Conservation (phyloP, 1,140 invertebrate species). For the Drosophila elegans region DNA sequence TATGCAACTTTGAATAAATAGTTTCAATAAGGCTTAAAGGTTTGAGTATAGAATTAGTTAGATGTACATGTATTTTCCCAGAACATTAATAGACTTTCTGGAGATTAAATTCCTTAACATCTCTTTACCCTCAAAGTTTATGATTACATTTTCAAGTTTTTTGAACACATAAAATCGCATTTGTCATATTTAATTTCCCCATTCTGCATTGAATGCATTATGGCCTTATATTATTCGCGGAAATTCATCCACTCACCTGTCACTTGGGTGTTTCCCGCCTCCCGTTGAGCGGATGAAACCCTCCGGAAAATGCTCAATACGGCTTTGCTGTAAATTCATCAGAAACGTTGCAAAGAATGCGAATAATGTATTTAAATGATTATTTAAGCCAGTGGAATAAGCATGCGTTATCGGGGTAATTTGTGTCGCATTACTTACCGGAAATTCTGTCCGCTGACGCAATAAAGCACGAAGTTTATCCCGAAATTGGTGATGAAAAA, state of each 20-base stretch:
- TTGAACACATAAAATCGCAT: slow-evolving; percentile 21
- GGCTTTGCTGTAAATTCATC: slow-evolving; percentile 62
- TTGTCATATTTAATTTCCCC: slow-evolving; percentile 6
- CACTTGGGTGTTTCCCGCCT: slow-evolving; percentile 84
- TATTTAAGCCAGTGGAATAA: slow-evolving; percentile 28
- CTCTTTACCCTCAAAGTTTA: neutral
- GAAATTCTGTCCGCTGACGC: slow-evolving; percentile 92
- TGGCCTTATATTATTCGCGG: slow-evolving; percentile 2
- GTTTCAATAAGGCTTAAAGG: neutral
- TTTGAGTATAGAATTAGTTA: neutral
- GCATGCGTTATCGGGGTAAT: slow-evolving; percentile 27
- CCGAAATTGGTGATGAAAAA: slow-evolving; percentile 94
- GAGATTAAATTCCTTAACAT: slow-evolving; percentile 4
- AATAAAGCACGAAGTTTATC: slow-evolving; percentile 95
- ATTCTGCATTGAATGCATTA: neutral
- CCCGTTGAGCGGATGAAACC: slow-evolving; percentile 73
- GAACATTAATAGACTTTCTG: neutral
- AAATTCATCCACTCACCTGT: slow-evolving; percentile 81
- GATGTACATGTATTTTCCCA: neutral
- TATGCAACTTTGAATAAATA: neutral
- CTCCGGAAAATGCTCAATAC: slow-evolving; percentile 78
- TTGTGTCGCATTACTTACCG: slow-evolving; percentile 84
- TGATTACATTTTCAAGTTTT: slow-evolving; percentile 24
- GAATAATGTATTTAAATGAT: slow-evolving; percentile 26
- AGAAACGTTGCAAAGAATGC: neutral